Percentiles rank a stretch among this genome's conserved stretches.
Evolutionary conservation across 2,888 invertebrate genomes (phyloP).

Genomic region (Salticus scenicus): DNA sequence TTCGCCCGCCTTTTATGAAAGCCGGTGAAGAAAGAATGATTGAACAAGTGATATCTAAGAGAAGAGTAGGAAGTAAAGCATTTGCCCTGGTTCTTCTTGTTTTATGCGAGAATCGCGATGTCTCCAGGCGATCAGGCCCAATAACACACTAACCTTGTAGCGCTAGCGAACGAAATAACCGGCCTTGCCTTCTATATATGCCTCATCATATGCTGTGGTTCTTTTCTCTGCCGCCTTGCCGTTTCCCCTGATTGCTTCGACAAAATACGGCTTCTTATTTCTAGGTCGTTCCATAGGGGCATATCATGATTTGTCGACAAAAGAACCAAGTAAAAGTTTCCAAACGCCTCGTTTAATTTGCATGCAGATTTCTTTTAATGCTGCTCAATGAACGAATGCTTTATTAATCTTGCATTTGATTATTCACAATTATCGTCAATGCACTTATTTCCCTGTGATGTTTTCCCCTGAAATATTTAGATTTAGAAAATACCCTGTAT

Average conservation of each 20-base stretch:
- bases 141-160: slow-evolving; percentile 69
- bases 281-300: slow-evolving; percentile 36
- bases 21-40: background rate
- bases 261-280: slow-evolving; percentile 60
- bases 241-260: slow-evolving; percentile 50
- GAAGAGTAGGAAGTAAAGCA: slow-evolving; percentile 60
- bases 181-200: slow-evolving; percentile 53
- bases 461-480: too few species aligned
- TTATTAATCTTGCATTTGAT: too few species aligned
- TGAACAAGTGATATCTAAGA: slow-evolving; percentile 9
- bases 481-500: too few species aligned
- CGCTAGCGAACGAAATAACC: slow-evolving; percentile 54
- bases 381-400: too few species aligned
- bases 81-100: slow-evolving; percentile 56
- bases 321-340: slow-evolving; percentile 7
- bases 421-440: too few species aligned
- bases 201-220: slow-evolving; percentile 32
- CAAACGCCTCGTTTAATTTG: too few species aligned
- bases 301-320: background rate
- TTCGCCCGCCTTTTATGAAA: slow-evolving; percentile 24
- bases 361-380: too few species aligned
- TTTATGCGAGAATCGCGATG: slow-evolving; percentile 50
- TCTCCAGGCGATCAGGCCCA: slow-evolving; percentile 64
- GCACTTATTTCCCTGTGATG: too few species aligned
- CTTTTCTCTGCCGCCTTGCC: slow-evolving; percentile 27